A percentile compares a stretch with the other conserved stretches of the same genome.
These are phyloP conservation scores for Akabosia matsudoensis DNA, from an alignment of 1,140 invertebrate genomes.

Conservation along the genomic window DNA sequence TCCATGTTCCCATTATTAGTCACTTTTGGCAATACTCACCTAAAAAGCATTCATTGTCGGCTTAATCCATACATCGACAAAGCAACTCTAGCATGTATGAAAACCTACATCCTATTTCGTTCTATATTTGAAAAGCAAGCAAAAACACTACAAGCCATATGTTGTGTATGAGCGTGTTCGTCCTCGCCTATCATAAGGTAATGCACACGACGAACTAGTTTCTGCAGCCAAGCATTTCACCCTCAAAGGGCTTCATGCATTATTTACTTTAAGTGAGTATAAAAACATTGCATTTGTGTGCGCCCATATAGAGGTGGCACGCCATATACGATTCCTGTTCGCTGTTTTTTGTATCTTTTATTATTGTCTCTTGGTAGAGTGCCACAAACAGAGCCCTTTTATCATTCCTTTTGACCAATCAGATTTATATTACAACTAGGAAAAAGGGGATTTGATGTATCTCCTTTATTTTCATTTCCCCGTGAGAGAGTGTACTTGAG, in stretches of 20 bases:
- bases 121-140: no score
- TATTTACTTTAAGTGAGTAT: background rate
- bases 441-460: background rate
- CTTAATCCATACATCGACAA: no score
- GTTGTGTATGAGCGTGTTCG: no score
- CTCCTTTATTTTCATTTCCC: background rate
- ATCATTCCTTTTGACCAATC: background rate
- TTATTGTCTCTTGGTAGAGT: background rate
- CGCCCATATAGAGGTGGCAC: background rate
- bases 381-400: background rate
- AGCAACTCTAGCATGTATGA: no score
- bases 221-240: background rate
- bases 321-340: background rate
- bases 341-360: background rate
- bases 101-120: no score
- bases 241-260: background rate
- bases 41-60: no score
- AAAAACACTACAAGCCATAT: no score
- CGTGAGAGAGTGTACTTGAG: background rate
- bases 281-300: no score
- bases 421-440: conserved; percentile 2
- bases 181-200: background rate
- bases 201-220: background rate
- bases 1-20: no score
- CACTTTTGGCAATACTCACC: no score